Conservation (phyloP, 2,797 vertebrate genomes). For the Octomys mimax region DNA sequence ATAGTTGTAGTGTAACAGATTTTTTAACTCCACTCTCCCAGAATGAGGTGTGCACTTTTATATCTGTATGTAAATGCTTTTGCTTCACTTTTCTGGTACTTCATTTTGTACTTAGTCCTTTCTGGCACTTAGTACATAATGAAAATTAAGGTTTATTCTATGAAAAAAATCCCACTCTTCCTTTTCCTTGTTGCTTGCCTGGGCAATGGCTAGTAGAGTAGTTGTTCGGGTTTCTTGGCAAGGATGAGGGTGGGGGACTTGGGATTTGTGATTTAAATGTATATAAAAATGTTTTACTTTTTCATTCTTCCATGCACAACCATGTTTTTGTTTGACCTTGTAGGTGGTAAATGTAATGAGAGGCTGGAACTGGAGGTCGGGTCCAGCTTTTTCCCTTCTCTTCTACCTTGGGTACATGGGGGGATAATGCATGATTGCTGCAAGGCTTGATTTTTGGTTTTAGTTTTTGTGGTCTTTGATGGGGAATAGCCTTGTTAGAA, state of each 20-base stretch:
- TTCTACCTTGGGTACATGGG: not conserved
- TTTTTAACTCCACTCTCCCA: not conserved
- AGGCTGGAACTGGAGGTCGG: not conserved
- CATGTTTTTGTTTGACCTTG: conserved; percentile 4
- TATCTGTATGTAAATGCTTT: conserved; percentile 72
- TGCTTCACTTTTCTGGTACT: conserved; percentile 47
- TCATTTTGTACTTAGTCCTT: conserved; percentile 75
- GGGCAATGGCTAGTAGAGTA: conserved; percentile 65
- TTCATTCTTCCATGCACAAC: conserved; percentile 16
- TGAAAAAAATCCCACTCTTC: conserved; percentile 73
- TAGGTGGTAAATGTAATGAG: not conserved
- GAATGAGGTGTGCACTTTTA: conserved; percentile 33
- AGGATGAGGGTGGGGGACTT: not conserved
- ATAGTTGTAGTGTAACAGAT: conserved; percentile 51
- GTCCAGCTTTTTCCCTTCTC: not conserved
- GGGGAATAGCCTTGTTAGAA: conserved; percentile 10
- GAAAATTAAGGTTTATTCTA: conserved; percentile 82
- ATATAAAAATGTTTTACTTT: not conserved
- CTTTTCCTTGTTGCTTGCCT: conserved; percentile 72
- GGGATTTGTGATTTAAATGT: conserved; percentile 37
- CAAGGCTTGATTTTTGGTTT: not conserved
- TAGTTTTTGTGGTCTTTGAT: conserved; percentile 19
- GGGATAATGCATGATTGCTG: no score
- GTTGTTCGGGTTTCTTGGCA: conserved; percentile 24
- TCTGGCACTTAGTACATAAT: conserved; percentile 66